Conservation (phyloP, 2,113 vertebrate genomes). For the Hippolais icterina region DNA sequence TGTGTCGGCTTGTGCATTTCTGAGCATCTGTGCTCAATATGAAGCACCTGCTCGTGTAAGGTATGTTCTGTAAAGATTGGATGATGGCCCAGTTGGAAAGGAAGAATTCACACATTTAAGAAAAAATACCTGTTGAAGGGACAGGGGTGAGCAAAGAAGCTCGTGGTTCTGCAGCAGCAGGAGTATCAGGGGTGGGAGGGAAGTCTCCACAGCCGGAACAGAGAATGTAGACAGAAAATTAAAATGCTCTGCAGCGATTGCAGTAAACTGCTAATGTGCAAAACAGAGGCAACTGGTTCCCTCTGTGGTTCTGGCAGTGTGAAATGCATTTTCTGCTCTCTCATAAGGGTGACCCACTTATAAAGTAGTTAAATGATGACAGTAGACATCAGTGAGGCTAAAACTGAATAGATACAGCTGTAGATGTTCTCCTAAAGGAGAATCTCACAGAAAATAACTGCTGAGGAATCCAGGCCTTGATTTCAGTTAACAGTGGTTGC, state of each 20-base stretch:
- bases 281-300: background rate
- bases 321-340: background rate
- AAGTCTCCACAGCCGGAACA: background rate
- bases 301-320: background rate
- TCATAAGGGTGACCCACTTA: background rate
- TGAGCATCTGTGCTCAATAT: conserved; percentile 25
- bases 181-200: background rate
- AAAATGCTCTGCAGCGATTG: background rate
- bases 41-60: conserved; percentile 29
- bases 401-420: background rate
- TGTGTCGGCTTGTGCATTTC: background rate
- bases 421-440: background rate
- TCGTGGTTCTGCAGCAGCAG: background rate
- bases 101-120: background rate
- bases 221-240: background rate
- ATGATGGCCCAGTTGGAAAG: background rate
- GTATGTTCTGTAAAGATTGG: conserved; percentile 23
- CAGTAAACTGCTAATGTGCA: background rate
- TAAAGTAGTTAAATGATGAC: background rate
- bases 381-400: background rate
- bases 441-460: background rate
- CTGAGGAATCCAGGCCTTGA: background rate
- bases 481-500: background rate
- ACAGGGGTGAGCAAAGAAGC: background rate
- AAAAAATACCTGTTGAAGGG: conserved; percentile 34